phyloP scores from a whole-genome alignment of 2,113 vertebrate genomes.

The Carassius auratus region DNA sequence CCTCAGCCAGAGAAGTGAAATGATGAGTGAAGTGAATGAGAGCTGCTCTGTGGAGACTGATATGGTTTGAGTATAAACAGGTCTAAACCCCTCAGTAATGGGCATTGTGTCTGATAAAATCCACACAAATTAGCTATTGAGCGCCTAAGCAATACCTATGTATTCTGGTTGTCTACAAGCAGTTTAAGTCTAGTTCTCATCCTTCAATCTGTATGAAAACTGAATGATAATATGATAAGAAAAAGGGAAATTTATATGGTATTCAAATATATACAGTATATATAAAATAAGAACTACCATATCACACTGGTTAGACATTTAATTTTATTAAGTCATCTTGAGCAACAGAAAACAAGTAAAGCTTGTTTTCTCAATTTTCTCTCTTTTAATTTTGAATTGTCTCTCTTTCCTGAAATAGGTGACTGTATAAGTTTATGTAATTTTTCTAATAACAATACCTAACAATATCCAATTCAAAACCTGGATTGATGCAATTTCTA shows the following conservation, averaged over 20 bases:
- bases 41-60: constrained; percentile 62
- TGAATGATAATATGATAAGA: background rate
- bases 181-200: background rate
- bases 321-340: background rate
- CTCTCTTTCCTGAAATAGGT: background rate
- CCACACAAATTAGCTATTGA: background rate
- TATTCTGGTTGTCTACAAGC: background rate
- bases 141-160: background rate
- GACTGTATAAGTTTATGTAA: background rate
- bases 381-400: background rate
- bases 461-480: background rate
- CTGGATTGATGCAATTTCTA: background rate
- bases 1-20: constrained; percentile 58
- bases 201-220: background rate
- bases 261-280: background rate
- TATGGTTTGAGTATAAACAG: constrained; percentile 78
- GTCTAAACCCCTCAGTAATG: constrained; percentile 65
- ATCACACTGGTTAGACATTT: background rate
- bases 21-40: constrained; percentile 36
- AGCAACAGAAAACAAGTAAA: background rate
- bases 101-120: constrained; percentile 46
- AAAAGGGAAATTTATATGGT: background rate
- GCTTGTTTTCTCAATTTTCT: no score
- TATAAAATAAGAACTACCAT: background rate
- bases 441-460: background rate